Percentiles rank a stretch among this genome's conserved stretches.
Evolutionary conservation across 2,888 invertebrate genomes (phyloP).

Genomic region (Hirtodrosophila confusa): DNA sequence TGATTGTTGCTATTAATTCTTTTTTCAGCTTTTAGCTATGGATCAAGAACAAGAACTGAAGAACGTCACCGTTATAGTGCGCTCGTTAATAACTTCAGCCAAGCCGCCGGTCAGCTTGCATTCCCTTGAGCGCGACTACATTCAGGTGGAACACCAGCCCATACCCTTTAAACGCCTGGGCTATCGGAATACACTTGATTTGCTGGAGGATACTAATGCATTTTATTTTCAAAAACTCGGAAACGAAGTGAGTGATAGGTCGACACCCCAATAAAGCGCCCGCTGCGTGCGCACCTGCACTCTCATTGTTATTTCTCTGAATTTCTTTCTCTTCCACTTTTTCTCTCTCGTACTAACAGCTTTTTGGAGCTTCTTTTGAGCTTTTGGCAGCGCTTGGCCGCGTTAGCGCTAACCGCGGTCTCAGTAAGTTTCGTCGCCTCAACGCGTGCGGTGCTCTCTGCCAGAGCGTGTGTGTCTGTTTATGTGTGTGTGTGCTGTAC

Average conservation of each 20-base stretch:
- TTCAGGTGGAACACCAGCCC: slow-evolving; percentile 86
- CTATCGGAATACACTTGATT: slow-evolving; percentile 86
- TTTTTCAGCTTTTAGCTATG: slow-evolving; percentile 34
- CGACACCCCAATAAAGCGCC: slow-evolving; percentile 14
- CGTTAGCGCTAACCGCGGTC: slow-evolving; percentile 15
- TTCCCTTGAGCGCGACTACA: slow-evolving; percentile 86
- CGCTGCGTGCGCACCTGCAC: slow-evolving; percentile 19
- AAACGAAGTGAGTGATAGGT: slow-evolving; percentile 43
- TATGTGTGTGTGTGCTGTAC: slow-evolving; percentile 38
- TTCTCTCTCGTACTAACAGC: slow-evolving; percentile 10
- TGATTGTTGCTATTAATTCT: slow-evolving; percentile 8
- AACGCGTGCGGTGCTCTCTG: slow-evolving; percentile 52
- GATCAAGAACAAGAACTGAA: slow-evolving; percentile 63
- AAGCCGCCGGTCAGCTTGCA: slow-evolving; percentile 78
- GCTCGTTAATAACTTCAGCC: slow-evolving; percentile 79
- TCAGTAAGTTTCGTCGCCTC: slow-evolving; percentile 57
- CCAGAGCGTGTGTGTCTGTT: slow-evolving; percentile 5
- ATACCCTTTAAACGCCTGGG: slow-evolving; percentile 88
- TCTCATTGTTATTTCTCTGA: slow-evolving; percentile 11
- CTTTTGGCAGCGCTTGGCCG: slow-evolving; percentile 44
- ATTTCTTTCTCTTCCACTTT: slow-evolving; percentile 3
- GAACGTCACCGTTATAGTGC: slow-evolving; percentile 72
- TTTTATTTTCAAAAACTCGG: slow-evolving; percentile 83
- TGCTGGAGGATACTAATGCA: slow-evolving; percentile 87
- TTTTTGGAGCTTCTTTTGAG: slow-evolving; percentile 41